Base-by-base conservation (phyloP, 2,888 invertebrate genomes). In the Oscheius myriophilus region DNA sequence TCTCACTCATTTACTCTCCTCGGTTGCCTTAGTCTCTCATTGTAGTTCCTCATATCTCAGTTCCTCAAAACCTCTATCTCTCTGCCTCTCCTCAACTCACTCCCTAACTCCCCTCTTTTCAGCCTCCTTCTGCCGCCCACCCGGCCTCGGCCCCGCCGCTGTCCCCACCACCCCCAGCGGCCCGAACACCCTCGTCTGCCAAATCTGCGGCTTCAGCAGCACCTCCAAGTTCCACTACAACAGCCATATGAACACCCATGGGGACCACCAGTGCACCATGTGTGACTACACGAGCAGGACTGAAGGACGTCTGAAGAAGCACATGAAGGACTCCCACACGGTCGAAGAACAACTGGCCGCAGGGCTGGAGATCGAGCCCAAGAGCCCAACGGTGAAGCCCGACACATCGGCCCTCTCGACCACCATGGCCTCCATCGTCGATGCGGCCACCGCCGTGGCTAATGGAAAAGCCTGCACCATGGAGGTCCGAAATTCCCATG, bases 231-330 rank as follows among this genome's bases (percentile, higher is more conserved):
- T 86, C 63, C 88, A 89, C 67, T 90, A 89, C 84, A 87, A 89
- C 69, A 87, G 87, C 39, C 91, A 91, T 84, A 88, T 91, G 86
- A 88, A 89, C 75, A 88, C 87, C 6, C 91, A 91, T 82, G 88
- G 88, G 79, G 88, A 88, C 81, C 87, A 90, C 87, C 87, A 89
- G 76, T 90, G 90, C 85, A 86, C 89, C 42, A 87, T 89, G 84
- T 89, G 90, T 86, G 88, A 89, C 83, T 90, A 89, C 84, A 87
- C 89, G 41, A 89, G 90, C 0, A 86, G 90, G 73, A 81, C 80
- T 0, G 80, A 81, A 63, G 80, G 80, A 54, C 65, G 68, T 21
- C 55, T 91, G 69, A 89, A 89, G 79, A 86, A 89, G 25, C 90
- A 89, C 87, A 86, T 90, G 84, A 87, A 88, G 68, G 89, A 89